Base-by-base conservation (phyloP, 2,797 vertebrate genomes). In the Pogonophryne albipinna region DNA sequence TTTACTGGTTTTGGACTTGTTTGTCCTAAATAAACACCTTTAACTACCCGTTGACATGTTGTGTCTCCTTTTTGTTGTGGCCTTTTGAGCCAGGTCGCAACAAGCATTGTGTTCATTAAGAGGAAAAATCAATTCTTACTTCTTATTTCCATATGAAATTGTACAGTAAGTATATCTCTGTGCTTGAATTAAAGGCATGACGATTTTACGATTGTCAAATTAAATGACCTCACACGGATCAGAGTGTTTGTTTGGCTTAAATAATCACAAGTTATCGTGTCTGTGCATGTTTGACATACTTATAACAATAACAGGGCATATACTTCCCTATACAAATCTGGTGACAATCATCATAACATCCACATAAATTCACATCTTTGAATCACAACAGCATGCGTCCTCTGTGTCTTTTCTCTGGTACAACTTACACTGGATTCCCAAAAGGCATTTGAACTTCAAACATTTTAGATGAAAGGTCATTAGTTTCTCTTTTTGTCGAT, bases 401-500 rank as follows among this genome's bases (percentile, higher is more conserved):
- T 67, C 44, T 73, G 50, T 5, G 0, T 41, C 10, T 55, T 64
- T 50, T 59, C 11, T 55, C 38, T 53, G 31, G 55, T 10, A 70
- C 15, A 63, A 16, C 64, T 31, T 4, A 68, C 11, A 70, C 15
- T 19, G 57, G 19, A 62, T 20, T 75, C 17, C 16, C 41, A 19
- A 66, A 71, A 74, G 23, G 19, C 57, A 44, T 66, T 27, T 63
- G n/a, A 60, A 70, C 17, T 42, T 63, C 23, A 55, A 78, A 12
- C 16, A 4, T 20, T 79, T 59, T 20, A 62, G 10, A 19, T 65
- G 27, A 51, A 66, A 66, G 3, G 38, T 74, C 57, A 66, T 70
- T 76, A 58, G 15, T 70, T 38, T 67, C 66, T 76, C 14, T 42
- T 83, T 73, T 66, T 42, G 45, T 76, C 60, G 71, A 42, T 74